Percentiles rank a stretch among this genome's conserved stretches.
Conservation (phyloP, 2,797 vertebrate genomes). For the Microctenopoma steveboyesi region DNA sequence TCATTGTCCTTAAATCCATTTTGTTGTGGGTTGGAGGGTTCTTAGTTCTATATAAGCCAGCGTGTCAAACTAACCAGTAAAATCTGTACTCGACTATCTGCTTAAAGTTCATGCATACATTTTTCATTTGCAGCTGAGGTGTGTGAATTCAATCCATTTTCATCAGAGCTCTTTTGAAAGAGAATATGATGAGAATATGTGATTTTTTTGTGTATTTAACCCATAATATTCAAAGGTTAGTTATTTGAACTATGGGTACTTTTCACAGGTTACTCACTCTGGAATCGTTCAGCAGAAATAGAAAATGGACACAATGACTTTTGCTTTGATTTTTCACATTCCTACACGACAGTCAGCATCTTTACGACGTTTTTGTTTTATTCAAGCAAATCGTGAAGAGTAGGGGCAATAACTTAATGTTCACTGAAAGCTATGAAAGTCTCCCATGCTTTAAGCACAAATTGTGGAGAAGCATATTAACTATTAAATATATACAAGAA, state of each 20-base stretch:
- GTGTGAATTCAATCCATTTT: not conserved
- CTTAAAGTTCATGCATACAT: not conserved
- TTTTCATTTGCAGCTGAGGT: not conserved
- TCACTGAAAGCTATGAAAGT: not conserved
- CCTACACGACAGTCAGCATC: slow-evolving; percentile 54
- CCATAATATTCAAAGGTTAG: slow-evolving; percentile 15
- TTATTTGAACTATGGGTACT: slow-evolving; percentile 21
- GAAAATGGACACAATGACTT: slow-evolving; percentile 49
- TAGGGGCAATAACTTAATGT: slow-evolving; percentile 5
- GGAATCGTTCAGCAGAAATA: slow-evolving; percentile 38
- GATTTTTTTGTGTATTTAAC: slow-evolving; percentile 14
- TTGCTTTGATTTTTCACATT: slow-evolving; percentile 67
- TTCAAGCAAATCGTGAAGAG: slow-evolving; percentile 9
- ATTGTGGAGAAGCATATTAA: not conserved
- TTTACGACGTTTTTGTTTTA: slow-evolving; percentile 18
- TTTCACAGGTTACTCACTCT: slow-evolving; percentile 16
- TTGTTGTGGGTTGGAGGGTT: slow-evolving; percentile 12
- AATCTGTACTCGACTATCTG: slow-evolving; percentile 5
- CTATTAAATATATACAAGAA: not conserved
- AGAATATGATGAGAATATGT: slow-evolving; percentile 2
- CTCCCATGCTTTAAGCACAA: too few species aligned
- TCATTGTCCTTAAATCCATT: slow-evolving; percentile 21
- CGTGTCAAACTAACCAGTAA: slow-evolving; percentile 20
- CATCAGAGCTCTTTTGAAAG: slow-evolving; percentile 10
- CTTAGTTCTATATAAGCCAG: not conserved